Evolutionary conservation across 2,888 invertebrate genomes (phyloP), one percentile per base, ranked within the genome.

Genomic region (Pristionchus fissidentatus): DNA sequence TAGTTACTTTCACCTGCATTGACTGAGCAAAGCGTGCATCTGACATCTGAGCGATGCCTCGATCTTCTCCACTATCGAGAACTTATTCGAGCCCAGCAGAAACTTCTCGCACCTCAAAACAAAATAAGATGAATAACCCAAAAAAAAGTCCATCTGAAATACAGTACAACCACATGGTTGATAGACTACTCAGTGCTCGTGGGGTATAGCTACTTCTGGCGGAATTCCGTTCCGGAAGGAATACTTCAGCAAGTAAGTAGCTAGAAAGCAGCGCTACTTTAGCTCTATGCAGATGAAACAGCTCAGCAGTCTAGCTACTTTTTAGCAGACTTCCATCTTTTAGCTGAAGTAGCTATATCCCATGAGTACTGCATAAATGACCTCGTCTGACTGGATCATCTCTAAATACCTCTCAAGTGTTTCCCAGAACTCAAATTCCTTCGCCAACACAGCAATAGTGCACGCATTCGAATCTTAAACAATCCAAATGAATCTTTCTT

Each of bases 381-480:
- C n/a, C 57, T 57, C 57, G 22, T n/a, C 15, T 52, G 19, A n/a
- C n/a, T n/a, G n/a, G n/a, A n/a, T n/a, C 19, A 22, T 57, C 60
- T 26, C 32, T 26, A 8, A 29, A 5, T 3, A 78, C 77, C 77
- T 79, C 15, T 79, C 55, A 5, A 79, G 26, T 35, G 79, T 79
- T 0, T 79, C 79, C 55, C 57, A 79, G 19, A 79, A 79, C 26
- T 79, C 29, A n/a, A 79, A 49, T 8, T 41, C 38, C 7, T 79
- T 43, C 22, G 79, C 79, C 22, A 41, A n/a, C 13, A 29, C 7
- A 26, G 79, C 52, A 26, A 79, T 57, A 19, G 38, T 38, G 43
- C 57, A 43, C 35, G 32, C 79, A 26, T 79, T 79, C 1, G 43
- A 38, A 13, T n/a, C 79, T 79, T 22, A 22, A 79, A 55, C n/a